Evolutionary conservation across 2,888 invertebrate genomes (phyloP), one percentile per base, ranked within the genome.

Genomic region (Tetanocera ferruginea): DNA sequence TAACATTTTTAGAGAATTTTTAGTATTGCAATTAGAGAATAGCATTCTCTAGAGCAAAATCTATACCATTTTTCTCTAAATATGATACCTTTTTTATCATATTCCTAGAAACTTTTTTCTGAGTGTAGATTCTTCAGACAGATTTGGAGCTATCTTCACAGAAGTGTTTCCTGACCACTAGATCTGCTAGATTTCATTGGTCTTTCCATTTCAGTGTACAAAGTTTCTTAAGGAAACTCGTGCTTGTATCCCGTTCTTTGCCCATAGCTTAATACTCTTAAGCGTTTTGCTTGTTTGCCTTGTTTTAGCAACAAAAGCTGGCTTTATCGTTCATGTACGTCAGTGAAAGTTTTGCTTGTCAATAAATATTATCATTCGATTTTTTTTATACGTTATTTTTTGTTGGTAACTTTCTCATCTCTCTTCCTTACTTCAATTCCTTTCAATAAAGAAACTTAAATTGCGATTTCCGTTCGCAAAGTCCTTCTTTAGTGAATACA

Each of bases 361-460:
- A 64, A 31, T 64, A 31, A 31, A 64, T 31, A 31, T 64, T n/a
- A 14, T 64, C 31, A 17, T 64, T 28, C 31, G 64, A n/a, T 17
- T 64, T 17, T 31, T 2, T n/a, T 25, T 31, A 5, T 25, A 6
- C 3, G 19, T 28, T 17, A 17, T 14, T 60, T 60, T 23, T 60
- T 60, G 11, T 60, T 60, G 57, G 5, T 5, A 23, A 25, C 11
- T 11, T 60, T 60, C n/a, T 34, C 64, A 9, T 34, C 64, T 31
- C 34, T n/a, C 31, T 1, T n/a, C 64, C 34, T 31, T 17, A 28
- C 64, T 28, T 31, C n/a, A 14, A 60, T 60, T 73, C 49, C 62
- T 60, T 73, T 62, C 43, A 43, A 73, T 73, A 73, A 76, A 76
- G 70, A 49, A 70, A 76, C 76, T 76, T 76, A 52, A 69, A 70